Evolutionary conservation across 64 coral and sea anemone genomes (phyloP), one percentile per base, ranked within the genome.

Genomic region (Stichodactyla helianthus): DNA sequence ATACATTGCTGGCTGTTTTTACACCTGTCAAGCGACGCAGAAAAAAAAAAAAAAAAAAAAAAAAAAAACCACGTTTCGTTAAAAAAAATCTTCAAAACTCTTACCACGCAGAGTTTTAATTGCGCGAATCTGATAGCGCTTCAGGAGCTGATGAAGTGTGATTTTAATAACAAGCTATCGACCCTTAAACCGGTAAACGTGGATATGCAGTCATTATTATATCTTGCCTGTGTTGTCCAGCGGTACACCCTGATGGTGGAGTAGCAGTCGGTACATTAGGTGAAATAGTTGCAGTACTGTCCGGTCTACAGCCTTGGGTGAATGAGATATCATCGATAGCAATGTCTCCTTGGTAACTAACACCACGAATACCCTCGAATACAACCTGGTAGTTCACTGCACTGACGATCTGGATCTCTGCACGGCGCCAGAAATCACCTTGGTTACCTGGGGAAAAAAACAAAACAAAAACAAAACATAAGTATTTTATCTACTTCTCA

Each of bases 321-420:
- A 99, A 99, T 15, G 97, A 99, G 26, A 99, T 89, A 62, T 99
- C 97, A 86, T 99, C 97, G 63, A 99, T 86, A 14, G 97, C 97
- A 17, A 99, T 99, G 64, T 99, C 97, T 50, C 97, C 97, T 84
- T 91, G 90, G 51, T 90, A 99, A 85, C 97, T 90, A 17, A 77
- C 19, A 27, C 97, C 97, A n/a, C 91, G 79, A 20, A 90, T 83
- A 64, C 93, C 97, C 77, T 99, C 97, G 19, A 99, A 88, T 13
- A 99, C 93, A 51, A 99, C 62, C 55, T 99, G 97, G 77, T 84
- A 99, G 62, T 92, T 94, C 10, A 87, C 86, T 15, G 77, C 70
- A 44, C 74, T 95, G 18, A 86, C 82, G n/a, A 99, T 52, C 11
- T 4, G 61, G 18, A 93, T 88, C 53, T 95, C 97, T 51, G 87